Evolutionary conservation across 30 jellyfish, hydroid and myxozoan genomes (phyloP), one percentile per base, ranked within the genome.

Genomic region (Turritopsis dohrnii): DNA sequence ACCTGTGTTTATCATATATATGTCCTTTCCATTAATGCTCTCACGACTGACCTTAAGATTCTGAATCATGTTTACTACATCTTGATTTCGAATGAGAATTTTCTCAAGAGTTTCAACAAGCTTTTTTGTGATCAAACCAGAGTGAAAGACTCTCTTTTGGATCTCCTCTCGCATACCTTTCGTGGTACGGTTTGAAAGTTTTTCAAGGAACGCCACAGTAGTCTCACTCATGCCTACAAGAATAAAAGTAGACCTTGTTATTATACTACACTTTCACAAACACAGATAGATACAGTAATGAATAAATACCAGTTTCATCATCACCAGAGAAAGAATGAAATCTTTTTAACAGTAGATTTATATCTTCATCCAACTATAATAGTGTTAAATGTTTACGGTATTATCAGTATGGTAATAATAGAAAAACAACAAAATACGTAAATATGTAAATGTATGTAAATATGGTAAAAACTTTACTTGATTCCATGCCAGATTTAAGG

Each of bases 401-500:
- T 72, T 72, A 60, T 60, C 0, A n/a, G 13, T 41, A 13, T 3
- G 60, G 60, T 41, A 5, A 41, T 3, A 41, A 41, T 41, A 41
- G 13, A 41, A 41, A 41, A 41, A 41, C 60, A 41, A 41, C 60
- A 41, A 3, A 13, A n/a, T n/a, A n/a, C n/a, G n/a, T n/a, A n/a
- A n/a, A n/a, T n/a, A n/a, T 41, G 60, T 41, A 13, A 41, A 41
- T 5, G 13, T 13, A 3, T 41, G 60, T 41, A 41, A 41, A 41
- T n/a, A n/a, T n/a, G n/a, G 22, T 22, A 84, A n/a, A 27, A 31
- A 8, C 53, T 72, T 28, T 52, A 93, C 99, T 97, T 94, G 99
- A 65, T 89, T 94, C 99, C 99, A 94, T 9, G 99, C 96, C 66
- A 85, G 82, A 79, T 94, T 94, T 87, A 94, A 26, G 16, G 90